Evolutionary conservation across 2,113 vertebrate genomes (phyloP), one percentile per base, ranked within the genome.

Genomic region (Lepus timidus): DNA sequence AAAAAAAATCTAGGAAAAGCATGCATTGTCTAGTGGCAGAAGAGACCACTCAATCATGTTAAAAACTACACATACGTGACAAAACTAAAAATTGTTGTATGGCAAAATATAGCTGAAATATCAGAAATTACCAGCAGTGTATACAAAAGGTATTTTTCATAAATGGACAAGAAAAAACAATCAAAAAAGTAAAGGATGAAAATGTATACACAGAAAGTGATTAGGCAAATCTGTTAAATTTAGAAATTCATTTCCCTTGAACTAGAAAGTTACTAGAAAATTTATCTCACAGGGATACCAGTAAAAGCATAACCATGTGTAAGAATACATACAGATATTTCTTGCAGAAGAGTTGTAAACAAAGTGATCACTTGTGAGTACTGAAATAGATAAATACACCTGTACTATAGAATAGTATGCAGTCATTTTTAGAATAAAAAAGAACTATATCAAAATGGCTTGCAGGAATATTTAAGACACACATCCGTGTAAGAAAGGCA

Each of bases 61-160:
- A 36, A 61, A 93, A 68, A 6, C 61, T 61, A 87, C 39, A 87
- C 4, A 6, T 68, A 68, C 7, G 68, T 20, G 75, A 68, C 20
- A 92, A 94, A 85, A 79, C 33, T 74, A 82, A 89, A 93, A 89
- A 92, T 29, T 64, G 23, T 33, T 80, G 36, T n/a, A 78, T 3
- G 64, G 62, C 61, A 88, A 93, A 91, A 85, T 7, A 55, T 52
- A 93, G 85, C 10, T 78, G 23, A 79, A 90, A 92, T 25, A 88
- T 90, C 31, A 92, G 9, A 78, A 83, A 91, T 67, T 33, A 90
- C 58, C 55, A 80, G 23, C 68, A 85, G 71, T 73, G 23, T 20
- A 79, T 19, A 85, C 74, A 89, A 91, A 95, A 39, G 31, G 1
- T 71, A 62, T 76, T 22, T 79, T 19, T 73, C 17, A 87, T 23